Base-by-base conservation (phyloP, 2,888 invertebrate species). In the Meganola albula region DNA sequence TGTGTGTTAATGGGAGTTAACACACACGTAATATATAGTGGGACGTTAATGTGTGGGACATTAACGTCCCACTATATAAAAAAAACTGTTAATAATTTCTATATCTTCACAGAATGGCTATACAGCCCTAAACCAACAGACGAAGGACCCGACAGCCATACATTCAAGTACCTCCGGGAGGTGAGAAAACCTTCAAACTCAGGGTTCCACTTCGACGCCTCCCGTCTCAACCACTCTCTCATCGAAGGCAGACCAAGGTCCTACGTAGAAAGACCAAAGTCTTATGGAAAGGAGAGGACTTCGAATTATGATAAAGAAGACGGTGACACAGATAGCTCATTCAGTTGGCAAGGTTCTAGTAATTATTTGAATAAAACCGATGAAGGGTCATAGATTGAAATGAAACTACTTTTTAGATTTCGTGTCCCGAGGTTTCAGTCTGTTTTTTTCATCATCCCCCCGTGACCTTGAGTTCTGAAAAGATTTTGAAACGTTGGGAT, bases 41-140 rank as follows among this genome's bases (percentile, higher is more conserved):
- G n/a, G n/a, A n/a, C n/a, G n/a, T n/a, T n/a, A n/a, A n/a, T n/a
- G n/a, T n/a, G n/a, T n/a, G n/a, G n/a, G n/a, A n/a, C n/a, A n/a
- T n/a, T n/a, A n/a, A n/a, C n/a, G n/a, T n/a, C n/a, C n/a, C n/a
- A n/a, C n/a, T n/a, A n/a, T n/a, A n/a, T n/a, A n/a, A n/a, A n/a
- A n/a, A n/a, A n/a, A n/a, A n/a, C n/a, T n/a, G n/a, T n/a, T n/a
- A n/a, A n/a, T n/a, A n/a, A n/a, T n/a, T n/a, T n/a, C n/a, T n/a
- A n/a, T n/a, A n/a, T n/a, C n/a, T n/a, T n/a, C n/a, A n/a, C 69
- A 87, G 87, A 84, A 53, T 87, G 87, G 87, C 48, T 74, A 27
- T 86, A 87, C 74, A 83, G 74, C 28, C 82, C 85, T 0, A 75
- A 73, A 21, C 34, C 60, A 0, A 56, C 58, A 2, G 63, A 66